Base-by-base conservation (phyloP, 2,797 vertebrate species). In the Acropternis orthonyx region DNA sequence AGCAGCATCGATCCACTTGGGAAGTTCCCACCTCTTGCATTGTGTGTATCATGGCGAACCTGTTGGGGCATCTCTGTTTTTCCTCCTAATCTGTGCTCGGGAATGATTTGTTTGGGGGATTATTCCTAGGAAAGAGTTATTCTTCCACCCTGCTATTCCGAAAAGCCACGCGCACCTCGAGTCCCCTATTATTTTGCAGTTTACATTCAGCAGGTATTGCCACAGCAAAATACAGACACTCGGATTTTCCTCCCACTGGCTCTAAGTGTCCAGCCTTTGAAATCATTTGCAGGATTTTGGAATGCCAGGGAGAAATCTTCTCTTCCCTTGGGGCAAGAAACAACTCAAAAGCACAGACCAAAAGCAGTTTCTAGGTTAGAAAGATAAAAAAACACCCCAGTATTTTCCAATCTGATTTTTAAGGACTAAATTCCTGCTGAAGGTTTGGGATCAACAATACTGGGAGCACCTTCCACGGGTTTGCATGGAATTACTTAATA, bases 161-260 rank as follows among this genome's bases (percentile, higher is more conserved):
- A 23, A 48, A 67, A 58, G 79, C 74, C 91, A 27, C 4, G 1
- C 89, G 86, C 27, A 1, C 90, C 92, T 81, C 61, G 18, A 77
- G 20, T 81, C 90, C 51, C 71, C 84, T 37, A 14, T 91, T 95
- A 80, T 28, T 89, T 76, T 84, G 94, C 79, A 55, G 84, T 65
- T 56, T 69, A 15, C 19, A 13, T 87, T 81, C 91, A 90, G 56
- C 61, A 51, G 85, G 49, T 65, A 18, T 49, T 37, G 54, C 75
- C 23, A 8, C 41, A 46, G 69, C 66, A 26, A 43, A 83, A 76
- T 55, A n/a, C 75, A 76, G 79, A 20, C 7, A 2, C 55, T 87
- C 1, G 2, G 18, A 37, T 82, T 77, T 41, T 13, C 73, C 52
- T 69, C 46, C 26, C 41, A 1, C 10, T 8, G 19, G 41, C 32